Base-by-base conservation (phyloP, 2,113 vertebrate genomes). In the Coreoperca whiteheadi region DNA sequence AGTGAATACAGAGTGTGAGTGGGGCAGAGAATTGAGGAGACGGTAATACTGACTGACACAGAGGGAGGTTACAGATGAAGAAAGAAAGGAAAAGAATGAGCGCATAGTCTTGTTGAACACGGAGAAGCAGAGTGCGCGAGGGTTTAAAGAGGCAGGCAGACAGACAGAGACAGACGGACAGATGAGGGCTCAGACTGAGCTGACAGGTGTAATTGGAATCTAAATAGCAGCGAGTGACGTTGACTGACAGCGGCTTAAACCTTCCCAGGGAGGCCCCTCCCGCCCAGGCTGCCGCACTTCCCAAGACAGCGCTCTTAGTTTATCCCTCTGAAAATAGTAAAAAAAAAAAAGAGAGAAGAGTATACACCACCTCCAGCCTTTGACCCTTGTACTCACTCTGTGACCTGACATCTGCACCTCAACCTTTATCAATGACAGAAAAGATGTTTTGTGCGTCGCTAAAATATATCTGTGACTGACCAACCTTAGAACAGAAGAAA, bases 151-250 rank as follows among this genome's bases (percentile, higher is more conserved):
- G 63, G 67, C 70, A 78, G 79, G 81, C 72, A 61, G 74, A 61
- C 30, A 20, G 18, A 69, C 56, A 57, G 34, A 56, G 65, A 87
- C 75, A 60, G 66, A 71, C 82, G 88, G 87, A 88, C 76, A 72
- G 86, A 89, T 83, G 87, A 89, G 81, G 78, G 57, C 81, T 86
- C 84, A 83, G 92, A 73, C 84, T 80, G 77, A 87, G 89, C 88
- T 91, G 93, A 92, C 93, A 90, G 86, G 69, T 91, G 89, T 93
- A 94, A 94, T 93, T 93, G 93, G 92, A 94, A 89, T 92, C 92
- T 89, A 92, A 93, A 93, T 91, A 92, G 89, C 77, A 12, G 37
- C 48, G 79, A 89, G 81, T 74, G 90, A 92, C 82, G 21, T 85
- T 93, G 93, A 93, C 32, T 90, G 91, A 86, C 92, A 91, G 91